Percentiles rank a stretch among this genome's conserved stretches.
These are phyloP conservation scores for Desoria tigrina DNA, from an alignment of 2,888 invertebrate species.

Conservation along the genomic window DNA sequence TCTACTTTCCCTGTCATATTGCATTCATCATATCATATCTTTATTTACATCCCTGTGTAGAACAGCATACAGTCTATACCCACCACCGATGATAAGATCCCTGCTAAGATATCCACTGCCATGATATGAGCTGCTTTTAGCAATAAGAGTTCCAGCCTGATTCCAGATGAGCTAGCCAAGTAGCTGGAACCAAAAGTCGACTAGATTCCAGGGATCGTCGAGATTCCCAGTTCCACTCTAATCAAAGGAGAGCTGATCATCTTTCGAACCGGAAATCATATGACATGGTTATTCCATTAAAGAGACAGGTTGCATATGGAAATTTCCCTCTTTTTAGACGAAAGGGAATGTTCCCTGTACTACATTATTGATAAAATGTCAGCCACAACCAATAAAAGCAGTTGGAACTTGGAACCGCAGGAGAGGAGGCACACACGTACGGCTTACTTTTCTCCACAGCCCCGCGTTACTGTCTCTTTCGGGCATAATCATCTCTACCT, in stretches of 20 bases:
- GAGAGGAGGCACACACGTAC: not conserved
- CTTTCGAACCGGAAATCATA: conserved; percentile 26
- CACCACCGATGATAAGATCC: no score
- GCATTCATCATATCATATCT: not conserved
- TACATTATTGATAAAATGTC: conserved; percentile 31
- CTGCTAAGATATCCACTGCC: no score
- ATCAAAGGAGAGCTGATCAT: conserved; percentile 10
- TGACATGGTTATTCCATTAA: conserved; percentile 54
- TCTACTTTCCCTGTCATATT: conserved; percentile 8
- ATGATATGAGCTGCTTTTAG: no score
- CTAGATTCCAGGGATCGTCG: not conserved
- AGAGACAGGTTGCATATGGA: conserved; percentile 38
- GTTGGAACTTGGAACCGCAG: conserved; percentile 17
- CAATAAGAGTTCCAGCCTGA: no score
- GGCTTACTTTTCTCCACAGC: not conserved
- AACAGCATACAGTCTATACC: no score
- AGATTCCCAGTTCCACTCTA: not conserved
- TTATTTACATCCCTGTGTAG: no score
- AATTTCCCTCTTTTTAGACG: conserved; percentile 8
- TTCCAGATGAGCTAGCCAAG: no score
- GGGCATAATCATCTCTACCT: conserved; percentile 14
- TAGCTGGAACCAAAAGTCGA: not conserved
- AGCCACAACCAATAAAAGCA: conserved; percentile 23
- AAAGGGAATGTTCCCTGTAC: not conserved
- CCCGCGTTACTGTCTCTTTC: not conserved